Evolutionary conservation across 2,797 vertebrate species (phyloP).

Genomic region (Alosa sapidissima): DNA sequence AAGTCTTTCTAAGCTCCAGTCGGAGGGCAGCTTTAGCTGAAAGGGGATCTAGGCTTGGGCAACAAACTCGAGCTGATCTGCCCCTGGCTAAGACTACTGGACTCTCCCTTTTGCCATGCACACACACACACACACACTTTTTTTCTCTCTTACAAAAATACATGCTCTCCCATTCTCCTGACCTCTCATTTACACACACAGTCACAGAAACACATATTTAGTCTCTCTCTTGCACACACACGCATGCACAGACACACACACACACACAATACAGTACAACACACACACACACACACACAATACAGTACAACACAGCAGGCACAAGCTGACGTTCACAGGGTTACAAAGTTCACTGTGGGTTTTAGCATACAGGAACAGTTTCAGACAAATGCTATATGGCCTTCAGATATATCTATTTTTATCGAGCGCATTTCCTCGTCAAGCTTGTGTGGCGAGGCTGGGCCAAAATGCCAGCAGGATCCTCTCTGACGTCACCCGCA

Average conservation of each 20-base stretch:
- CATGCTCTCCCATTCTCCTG: background rate
- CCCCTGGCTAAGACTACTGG: constrained; percentile 4
- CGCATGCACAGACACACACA: too few species aligned
- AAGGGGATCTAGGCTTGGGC: constrained; percentile 19
- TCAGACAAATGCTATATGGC: background rate
- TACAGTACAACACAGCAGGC: background rate
- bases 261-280: background rate
- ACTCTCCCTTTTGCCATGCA: background rate
- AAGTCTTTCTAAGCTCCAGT: constrained; percentile 7
- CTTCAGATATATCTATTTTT: background rate
- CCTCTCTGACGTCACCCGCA: background rate
- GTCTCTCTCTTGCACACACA: background rate
- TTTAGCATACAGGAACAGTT: background rate
- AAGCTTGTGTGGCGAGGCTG: background rate
- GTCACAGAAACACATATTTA: background rate
- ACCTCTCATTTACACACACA: background rate
- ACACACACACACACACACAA: background rate
- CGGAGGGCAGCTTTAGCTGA: constrained; percentile 16
- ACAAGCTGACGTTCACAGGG: background rate
- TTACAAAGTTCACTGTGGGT: background rate
- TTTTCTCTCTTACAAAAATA: background rate
- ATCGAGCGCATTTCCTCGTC: background rate
- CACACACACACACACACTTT: background rate
- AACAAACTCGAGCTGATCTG: background rate
- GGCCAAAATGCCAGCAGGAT: background rate